Conservation (phyloP, 2,113 vertebrate species). For the Salvelinus namaycush region DNA sequence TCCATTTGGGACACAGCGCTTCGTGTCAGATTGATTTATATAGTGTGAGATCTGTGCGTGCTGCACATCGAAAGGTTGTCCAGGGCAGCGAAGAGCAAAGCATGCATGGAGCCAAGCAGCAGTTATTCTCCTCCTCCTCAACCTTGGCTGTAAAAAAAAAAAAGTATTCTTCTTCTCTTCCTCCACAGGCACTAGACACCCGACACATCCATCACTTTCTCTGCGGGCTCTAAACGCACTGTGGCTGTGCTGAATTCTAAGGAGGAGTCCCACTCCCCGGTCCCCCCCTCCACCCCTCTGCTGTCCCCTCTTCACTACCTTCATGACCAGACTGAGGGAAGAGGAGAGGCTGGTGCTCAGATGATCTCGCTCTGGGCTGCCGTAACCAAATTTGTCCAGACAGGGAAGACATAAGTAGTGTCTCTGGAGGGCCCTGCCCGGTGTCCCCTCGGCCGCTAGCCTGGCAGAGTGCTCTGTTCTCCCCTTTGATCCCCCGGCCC, state of each 20-base stretch:
- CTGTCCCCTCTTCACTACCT: slow-evolving; percentile 17
- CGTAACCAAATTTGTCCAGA: slow-evolving; percentile 45
- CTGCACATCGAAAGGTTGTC: slow-evolving; percentile 49
- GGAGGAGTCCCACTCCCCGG: slow-evolving; percentile 37
- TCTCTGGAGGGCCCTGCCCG: slow-evolving; percentile 47
- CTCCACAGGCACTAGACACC: slow-evolving; percentile 39
- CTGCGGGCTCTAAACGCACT: slow-evolving; percentile 57
- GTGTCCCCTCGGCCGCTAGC: slow-evolving; percentile 44
- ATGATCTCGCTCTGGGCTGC: slow-evolving; percentile 61
- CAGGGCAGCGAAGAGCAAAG: slow-evolving; percentile 5
- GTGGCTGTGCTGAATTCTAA: slow-evolving; percentile 26
- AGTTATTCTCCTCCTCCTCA: slow-evolving; percentile 2
- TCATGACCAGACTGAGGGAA: slow-evolving; percentile 2
- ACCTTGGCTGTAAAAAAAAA: slow-evolving; percentile 46
- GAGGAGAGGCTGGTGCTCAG: slow-evolving; percentile 48
- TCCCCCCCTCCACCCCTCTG: slow-evolving; percentile 21
- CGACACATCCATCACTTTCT: slow-evolving; percentile 32
- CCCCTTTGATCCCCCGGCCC: slow-evolving; percentile 50
- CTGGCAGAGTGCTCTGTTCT: slow-evolving; percentile 62
- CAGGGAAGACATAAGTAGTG: slow-evolving; percentile 53
- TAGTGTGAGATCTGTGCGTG: slow-evolving; percentile 43
- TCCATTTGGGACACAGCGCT: too few relatives aligned
- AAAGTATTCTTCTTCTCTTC: slow-evolving; percentile 28
- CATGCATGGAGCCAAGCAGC: slow-evolving; percentile 20
- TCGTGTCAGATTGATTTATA: slow-evolving; percentile 57